Conservation (phyloP, 1,140 invertebrate species). For the Campoletis sonorensis region DNA sequence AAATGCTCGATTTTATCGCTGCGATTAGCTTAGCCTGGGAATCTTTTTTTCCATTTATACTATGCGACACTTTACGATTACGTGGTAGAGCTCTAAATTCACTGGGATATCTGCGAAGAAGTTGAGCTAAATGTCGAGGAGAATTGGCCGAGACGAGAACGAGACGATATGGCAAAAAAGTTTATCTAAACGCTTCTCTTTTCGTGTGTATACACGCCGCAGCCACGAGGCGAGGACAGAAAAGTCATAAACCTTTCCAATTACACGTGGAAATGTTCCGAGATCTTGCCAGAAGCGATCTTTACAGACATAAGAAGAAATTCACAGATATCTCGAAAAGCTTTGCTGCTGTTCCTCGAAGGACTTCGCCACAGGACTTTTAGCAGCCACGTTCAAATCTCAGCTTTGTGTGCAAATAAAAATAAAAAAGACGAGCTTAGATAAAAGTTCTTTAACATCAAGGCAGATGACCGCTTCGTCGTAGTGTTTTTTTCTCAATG, state of each 20-base stretch:
- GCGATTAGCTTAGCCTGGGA: conserved; percentile 61
- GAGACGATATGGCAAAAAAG: conserved; percentile 47
- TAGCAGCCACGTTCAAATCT: too few species aligned
- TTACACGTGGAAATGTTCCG: conserved; percentile 45
- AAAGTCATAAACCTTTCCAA: conserved; percentile 58
- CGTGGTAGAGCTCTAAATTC: background rate
- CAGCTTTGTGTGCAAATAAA: too few species aligned
- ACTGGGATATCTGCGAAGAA: background rate
- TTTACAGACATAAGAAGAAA: conserved; percentile 35
- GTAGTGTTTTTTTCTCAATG: too few species aligned
- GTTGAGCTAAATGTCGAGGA: background rate
- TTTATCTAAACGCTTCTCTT: conserved; percentile 57
- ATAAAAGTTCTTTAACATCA: too few species aligned
- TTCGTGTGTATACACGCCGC: conserved; percentile 26
- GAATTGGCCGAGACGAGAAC: background rate
- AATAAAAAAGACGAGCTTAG: too few species aligned
- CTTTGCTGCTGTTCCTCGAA: too few species aligned
- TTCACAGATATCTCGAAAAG: background rate
- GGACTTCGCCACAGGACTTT: too few species aligned
- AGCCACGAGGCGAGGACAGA: conserved; percentile 43
- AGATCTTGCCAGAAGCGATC: conserved; percentile 3
- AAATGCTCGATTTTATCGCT: conserved; percentile 60
- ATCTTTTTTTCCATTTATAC: conserved; percentile 18
- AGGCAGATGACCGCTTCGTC: too few species aligned
- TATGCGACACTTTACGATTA: conserved; percentile 2